Evolutionary conservation across 2,888 invertebrate genomes (phyloP).

Genomic region (Petrolisthes manimaculis): DNA sequence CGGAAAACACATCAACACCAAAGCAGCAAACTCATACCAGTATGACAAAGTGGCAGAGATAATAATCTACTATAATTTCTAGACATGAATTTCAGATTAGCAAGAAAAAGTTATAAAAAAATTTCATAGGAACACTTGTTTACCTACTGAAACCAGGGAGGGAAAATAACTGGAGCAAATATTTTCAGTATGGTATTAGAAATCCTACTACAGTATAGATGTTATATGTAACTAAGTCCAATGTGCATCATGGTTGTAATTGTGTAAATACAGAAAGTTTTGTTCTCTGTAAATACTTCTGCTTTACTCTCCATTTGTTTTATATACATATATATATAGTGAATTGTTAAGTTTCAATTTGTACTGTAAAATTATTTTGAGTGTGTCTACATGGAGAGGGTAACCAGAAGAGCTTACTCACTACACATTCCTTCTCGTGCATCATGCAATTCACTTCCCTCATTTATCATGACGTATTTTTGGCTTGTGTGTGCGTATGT

Average conservation of each 20-base stretch:
- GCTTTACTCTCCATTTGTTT: constrained; percentile 8
- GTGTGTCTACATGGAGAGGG: constrained; percentile 18
- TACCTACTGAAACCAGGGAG: no score
- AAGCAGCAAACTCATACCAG: no score
- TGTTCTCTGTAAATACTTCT: constrained; percentile 27
- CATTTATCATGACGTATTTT: constrained; percentile 31
- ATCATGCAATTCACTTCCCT: constrained; percentile 17
- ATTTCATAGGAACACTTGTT: no score
- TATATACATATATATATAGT: constrained; percentile 9
- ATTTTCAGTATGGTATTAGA: no score
- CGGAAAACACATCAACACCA: no score
- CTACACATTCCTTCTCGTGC: constrained; percentile 16
- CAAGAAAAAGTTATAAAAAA: no score
- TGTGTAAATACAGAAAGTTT: constrained; percentile 29
- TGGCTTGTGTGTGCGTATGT: constrained; percentile 30
- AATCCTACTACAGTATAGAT: constrained; percentile 6
- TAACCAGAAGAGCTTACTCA: constrained; percentile 32
- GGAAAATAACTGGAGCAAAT: no score
- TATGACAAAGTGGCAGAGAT: no score
- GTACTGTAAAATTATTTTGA: constrained; percentile 19
- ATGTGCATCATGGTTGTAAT: constrained; percentile 25
- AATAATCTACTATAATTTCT: no score
- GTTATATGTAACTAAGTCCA: constrained; percentile 41
- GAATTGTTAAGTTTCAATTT: constrained; percentile 16
- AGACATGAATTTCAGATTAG: no score